These are phyloP conservation scores for Atherinosoma microstoma DNA, from an alignment of 2,797 vertebrate genomes.

Conservation along the genomic window DNA sequence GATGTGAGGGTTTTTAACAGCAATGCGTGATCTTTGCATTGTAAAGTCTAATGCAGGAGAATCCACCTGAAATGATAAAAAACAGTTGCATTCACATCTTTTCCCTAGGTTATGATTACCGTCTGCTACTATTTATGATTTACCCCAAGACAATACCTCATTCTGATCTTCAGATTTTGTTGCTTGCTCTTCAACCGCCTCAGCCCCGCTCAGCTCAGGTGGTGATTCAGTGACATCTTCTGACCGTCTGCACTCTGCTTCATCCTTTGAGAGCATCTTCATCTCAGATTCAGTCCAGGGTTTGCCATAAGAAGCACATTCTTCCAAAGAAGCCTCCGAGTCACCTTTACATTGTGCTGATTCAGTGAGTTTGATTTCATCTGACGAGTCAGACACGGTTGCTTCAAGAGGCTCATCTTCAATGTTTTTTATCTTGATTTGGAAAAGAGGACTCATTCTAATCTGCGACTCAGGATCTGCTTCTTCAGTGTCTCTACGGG, in stretches of 20 bases:
- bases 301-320: conserved; percentile 8
- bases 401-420: conserved; percentile 15
- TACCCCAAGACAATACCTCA: conserved; percentile 51
- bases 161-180: conserved; percentile 14
- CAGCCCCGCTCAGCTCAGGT: background rate
- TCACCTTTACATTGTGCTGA: background rate
- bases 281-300: conserved; percentile 6
- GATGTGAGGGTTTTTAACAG: conserved; percentile 76
- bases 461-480: conserved; percentile 2
- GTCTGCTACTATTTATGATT: background rate
- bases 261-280: conserved; percentile 13
- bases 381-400: background rate
- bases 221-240: conserved; percentile 8
- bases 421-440: background rate
- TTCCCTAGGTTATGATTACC: background rate
- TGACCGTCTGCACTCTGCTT: conserved; percentile 4
- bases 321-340: conserved; percentile 3
- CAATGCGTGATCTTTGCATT: conserved; percentile 78
- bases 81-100: background rate
- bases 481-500: conserved; percentile 26
- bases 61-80: conserved; percentile 49
- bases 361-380: conserved; percentile 9
- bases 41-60: conserved; percentile 70
- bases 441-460: background rate
- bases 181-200: conserved; percentile 1